Conservation (phyloP, 2,113 vertebrate genomes). For the Ondatra zibethicus region DNA sequence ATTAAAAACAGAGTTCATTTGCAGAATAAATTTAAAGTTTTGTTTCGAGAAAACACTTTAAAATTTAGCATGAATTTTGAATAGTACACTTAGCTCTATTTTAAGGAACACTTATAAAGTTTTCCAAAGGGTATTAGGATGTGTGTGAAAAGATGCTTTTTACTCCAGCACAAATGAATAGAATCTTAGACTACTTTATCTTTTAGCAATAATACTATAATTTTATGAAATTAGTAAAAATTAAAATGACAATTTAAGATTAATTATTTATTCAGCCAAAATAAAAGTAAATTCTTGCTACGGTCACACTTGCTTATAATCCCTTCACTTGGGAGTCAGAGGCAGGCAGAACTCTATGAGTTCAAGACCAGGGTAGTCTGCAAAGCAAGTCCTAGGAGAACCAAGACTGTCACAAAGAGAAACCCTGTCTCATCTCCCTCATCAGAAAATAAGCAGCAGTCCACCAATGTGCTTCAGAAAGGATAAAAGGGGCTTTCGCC, state of each 20-base stretch:
- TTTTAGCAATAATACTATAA: conserved; percentile 21
- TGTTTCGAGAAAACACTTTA: background rate
- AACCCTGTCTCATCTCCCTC: background rate
- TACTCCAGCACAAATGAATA: background rate
- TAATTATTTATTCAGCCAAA: conserved; percentile 17
- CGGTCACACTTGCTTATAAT: too few relatives aligned
- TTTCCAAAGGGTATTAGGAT: background rate
- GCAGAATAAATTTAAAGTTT: background rate
- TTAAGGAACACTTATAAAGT: background rate
- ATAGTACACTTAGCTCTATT: background rate
- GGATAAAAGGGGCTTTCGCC: accelerated
- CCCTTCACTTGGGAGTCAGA: too few relatives aligned
- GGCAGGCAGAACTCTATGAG: background rate
- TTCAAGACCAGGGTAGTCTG: background rate
- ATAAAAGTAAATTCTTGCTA: background rate
- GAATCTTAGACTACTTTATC: background rate
- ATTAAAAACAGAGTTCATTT: conserved; percentile 10
- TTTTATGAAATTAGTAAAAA: conserved; percentile 15
- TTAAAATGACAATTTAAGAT: background rate
- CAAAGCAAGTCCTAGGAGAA: background rate
- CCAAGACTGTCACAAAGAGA: background rate
- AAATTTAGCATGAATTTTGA: conserved; percentile 58
- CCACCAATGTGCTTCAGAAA: background rate
- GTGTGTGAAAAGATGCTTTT: background rate
- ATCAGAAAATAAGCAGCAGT: background rate